phyloP scores from a whole-genome alignment of 2,888 invertebrate genomes.

The Seladonia tumulorum region DNA sequence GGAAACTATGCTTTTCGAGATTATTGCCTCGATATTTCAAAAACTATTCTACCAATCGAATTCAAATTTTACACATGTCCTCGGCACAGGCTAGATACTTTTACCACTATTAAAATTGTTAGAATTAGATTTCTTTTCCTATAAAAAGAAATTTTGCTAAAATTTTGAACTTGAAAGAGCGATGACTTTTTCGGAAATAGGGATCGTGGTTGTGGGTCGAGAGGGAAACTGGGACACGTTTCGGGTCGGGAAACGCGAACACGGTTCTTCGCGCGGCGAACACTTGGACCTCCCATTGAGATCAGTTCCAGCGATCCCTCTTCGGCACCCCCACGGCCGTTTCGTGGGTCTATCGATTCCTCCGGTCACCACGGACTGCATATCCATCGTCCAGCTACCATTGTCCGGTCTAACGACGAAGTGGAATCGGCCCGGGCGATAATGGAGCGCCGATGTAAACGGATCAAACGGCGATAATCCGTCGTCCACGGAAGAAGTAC shows the following conservation, averaged over 20 bases:
- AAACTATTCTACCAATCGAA: too few species aligned
- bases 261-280: constrained; percentile 8
- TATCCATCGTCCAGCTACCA: constrained; percentile 42
- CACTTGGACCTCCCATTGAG: constrained; percentile 16
- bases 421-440: constrained; percentile 55
- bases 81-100: too few species aligned
- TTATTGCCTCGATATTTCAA: too few species aligned
- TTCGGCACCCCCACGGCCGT: background rate
- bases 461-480: constrained; percentile 72
- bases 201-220: background rate
- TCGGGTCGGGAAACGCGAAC: background rate
- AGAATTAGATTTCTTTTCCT: too few species aligned
- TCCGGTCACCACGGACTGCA: constrained; percentile 14
- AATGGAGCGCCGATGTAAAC: constrained; percentile 73
- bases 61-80: too few species aligned
- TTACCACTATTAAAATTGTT: too few species aligned
- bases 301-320: constrained; percentile 19
- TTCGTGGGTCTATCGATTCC: constrained; percentile 28
- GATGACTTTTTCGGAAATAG: background rate
- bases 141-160: too few species aligned
- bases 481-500: constrained; percentile 68
- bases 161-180: too few species aligned
- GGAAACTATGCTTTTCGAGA: too few species aligned
- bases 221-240: background rate
- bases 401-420: constrained; percentile 54